Evolutionary conservation across 2,797 vertebrate genomes (phyloP).

Genomic region (Buphagus erythrorhynchus): DNA sequence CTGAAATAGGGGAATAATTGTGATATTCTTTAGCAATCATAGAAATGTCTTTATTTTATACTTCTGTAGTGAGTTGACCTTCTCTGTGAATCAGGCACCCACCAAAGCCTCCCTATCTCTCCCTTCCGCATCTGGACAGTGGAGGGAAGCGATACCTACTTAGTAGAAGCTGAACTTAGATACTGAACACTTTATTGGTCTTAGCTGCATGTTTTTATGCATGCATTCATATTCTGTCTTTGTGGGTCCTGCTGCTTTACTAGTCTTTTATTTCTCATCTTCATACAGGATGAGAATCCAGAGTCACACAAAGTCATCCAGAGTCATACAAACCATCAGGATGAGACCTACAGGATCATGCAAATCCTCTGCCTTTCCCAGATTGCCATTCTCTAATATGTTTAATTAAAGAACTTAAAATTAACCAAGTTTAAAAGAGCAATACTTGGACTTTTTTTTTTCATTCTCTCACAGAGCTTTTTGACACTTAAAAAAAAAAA

Average conservation of each 20-base stretch:
- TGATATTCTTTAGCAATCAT: neutral
- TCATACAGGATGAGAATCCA: neutral
- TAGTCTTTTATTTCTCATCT: neutral
- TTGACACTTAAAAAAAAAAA: neutral
- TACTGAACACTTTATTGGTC: neutral
- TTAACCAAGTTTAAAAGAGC: neutral
- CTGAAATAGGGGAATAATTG: neutral
- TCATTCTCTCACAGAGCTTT: neutral
- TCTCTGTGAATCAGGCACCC: neutral
- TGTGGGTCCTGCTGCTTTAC: neutral
- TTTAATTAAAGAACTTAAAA: neutral
- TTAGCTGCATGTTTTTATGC: neutral
- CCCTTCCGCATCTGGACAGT: accelerated
- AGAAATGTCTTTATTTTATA: neutral
- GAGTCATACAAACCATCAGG: neutral
- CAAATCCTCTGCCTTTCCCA: neutral
- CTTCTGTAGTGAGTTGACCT: neutral
- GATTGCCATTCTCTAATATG: neutral
- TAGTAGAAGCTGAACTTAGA: neutral
- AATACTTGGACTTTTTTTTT: neutral
- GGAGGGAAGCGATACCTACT: neutral
- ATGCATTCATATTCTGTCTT: neutral
- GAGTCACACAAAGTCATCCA: neutral
- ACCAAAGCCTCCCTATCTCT: neutral
- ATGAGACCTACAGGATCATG: neutral